These are phyloP conservation scores for Falcunculus frontatus DNA, from an alignment of 2,113 vertebrate genomes.

Conservation along the genomic window DNA sequence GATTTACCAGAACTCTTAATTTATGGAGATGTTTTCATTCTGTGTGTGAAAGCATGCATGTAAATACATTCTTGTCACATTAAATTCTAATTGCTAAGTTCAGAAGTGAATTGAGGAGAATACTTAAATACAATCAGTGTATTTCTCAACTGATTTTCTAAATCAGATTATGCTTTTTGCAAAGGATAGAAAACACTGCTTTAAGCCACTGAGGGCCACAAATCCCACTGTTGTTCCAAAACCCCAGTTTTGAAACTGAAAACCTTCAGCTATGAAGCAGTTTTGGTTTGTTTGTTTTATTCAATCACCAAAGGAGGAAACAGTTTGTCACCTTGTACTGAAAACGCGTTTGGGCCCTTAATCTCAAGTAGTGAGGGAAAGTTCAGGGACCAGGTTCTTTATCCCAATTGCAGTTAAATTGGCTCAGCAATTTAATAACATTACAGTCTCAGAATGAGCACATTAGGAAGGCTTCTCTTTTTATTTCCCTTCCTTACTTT, in stretches of 20 bases:
- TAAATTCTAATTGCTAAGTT: not conserved
- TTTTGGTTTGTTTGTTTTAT: not conserved
- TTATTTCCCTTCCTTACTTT: not conserved
- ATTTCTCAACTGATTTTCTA: not conserved
- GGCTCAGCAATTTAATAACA: not conserved
- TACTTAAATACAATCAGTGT: not conserved
- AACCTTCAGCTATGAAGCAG: not conserved
- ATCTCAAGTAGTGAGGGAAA: not conserved
- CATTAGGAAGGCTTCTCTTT: not conserved
- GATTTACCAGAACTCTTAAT: not conserved
- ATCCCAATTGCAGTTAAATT: not conserved
- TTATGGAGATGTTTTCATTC: not conserved
- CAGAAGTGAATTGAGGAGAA: not conserved
- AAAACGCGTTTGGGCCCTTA: rapidly evolving
- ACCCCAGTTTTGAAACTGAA: not conserved
- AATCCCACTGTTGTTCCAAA: not conserved
- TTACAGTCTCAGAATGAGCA: not conserved
- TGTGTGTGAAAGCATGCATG: not conserved
- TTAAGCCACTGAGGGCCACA: not conserved
- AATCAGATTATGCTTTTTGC: not conserved
- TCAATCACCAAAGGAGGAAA: not conserved
- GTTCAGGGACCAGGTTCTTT: not conserved
- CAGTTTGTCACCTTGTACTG: not conserved
- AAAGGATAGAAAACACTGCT: not conserved
- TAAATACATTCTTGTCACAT: not conserved